Evolutionary conservation across 2,888 invertebrate genomes (phyloP), one percentile per base, ranked within the genome.

Genomic region (Encarsia formosa): DNA sequence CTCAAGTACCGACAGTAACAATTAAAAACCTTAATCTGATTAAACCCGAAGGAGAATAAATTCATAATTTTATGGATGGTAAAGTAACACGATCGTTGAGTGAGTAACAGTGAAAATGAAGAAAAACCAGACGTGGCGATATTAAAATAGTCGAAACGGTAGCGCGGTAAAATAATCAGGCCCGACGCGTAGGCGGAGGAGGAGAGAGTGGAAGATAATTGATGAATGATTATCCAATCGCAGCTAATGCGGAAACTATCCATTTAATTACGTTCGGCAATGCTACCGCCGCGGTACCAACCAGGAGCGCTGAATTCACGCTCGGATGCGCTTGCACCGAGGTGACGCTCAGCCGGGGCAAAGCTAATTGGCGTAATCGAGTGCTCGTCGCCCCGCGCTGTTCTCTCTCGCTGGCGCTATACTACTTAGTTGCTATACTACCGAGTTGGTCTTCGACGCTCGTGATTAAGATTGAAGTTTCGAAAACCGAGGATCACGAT

Each of bases 181-280:
- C 26, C 8, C 8, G 11, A 5, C 5, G 26, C 26, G 31, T 11
- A 15, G 31, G 4, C 4, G 3, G 34, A 22, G 26, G 15, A 13
- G 20, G 39, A 23, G 47, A 22, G 35, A n/a, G 49, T 11, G 23
- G 57, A 61, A 65, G 66, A 65, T 71, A 72, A 72, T 72, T 69
- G 69, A 71, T 70, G 66, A 70, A 69, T 68, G 71, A 72, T 70
- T 68, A 70, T 69, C 70, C 70, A 70, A 71, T 71, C 72, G 67
- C 65, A 68, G 67, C 70, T 70, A 71, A 71, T 70, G 71, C 71
- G 70, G 68, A 71, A 71, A 70, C 70, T 69, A 70, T 70, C 70
- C 71, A 68, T 72, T 71, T 71, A 72, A 72, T 72, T 72, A 70
- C 69, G n/a, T 34, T 34, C 34, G n/a, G 15, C 16, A 8, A 6